Percentiles rank a stretch among this genome's conserved stretches.
phyloP scores from a whole-genome alignment of 2,113 vertebrate genomes.

The Microtus pennsylvanicus region DNA sequence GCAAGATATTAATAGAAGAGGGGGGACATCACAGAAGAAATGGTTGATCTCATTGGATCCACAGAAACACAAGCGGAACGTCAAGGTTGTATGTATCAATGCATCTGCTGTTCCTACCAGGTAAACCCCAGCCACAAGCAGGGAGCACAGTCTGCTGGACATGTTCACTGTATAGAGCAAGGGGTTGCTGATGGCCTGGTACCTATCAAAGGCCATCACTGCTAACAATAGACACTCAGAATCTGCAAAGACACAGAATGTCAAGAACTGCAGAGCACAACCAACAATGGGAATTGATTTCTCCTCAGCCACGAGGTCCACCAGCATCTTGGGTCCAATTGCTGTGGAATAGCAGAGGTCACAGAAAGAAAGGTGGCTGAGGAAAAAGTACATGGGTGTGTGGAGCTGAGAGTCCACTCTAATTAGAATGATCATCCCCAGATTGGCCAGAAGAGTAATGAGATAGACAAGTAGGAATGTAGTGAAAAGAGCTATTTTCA shows the following conservation, averaged over 20 bases:
- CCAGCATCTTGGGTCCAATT: slow-evolving; percentile 1
- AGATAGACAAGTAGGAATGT: background rate
- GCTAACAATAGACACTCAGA: background rate
- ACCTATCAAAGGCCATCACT: background rate
- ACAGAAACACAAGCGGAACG: background rate
- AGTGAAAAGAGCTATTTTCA: background rate
- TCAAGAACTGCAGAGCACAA: background rate
- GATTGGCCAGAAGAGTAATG: background rate
- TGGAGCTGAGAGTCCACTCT: background rate
- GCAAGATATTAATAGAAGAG: background rate
- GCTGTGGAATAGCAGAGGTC: background rate
- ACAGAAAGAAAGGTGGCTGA: slow-evolving; percentile 9
- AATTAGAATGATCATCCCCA: slow-evolving; percentile 7
- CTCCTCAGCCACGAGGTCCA: background rate
- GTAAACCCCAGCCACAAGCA: background rate
- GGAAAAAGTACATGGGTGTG: slow-evolving; percentile 9
- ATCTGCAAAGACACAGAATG: background rate
- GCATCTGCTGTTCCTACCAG: background rate
- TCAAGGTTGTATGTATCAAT: background rate
- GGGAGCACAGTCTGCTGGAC: background rate
- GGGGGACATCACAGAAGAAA: background rate
- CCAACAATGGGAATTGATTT: background rate
- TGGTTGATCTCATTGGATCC: background rate
- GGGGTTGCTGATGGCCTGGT: background rate
- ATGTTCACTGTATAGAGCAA: background rate